Evolutionary conservation across 2,888 invertebrate genomes (phyloP).

Genomic region (Rambutsinella grinnellia): DNA sequence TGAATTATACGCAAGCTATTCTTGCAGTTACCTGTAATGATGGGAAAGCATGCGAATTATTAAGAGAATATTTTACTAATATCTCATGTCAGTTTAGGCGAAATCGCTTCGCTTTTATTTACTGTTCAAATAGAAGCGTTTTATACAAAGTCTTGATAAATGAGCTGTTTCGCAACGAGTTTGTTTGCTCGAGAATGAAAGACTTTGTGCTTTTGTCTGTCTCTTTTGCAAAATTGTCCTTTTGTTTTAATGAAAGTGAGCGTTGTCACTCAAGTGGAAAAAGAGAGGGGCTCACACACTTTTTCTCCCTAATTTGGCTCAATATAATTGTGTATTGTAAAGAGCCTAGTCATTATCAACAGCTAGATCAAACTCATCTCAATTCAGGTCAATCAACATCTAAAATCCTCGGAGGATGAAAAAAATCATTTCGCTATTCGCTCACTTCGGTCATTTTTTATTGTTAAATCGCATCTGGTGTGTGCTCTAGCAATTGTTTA

Average conservation of each 20-base stretch:
- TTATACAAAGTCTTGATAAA: no score
- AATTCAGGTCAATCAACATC: slow-evolving; percentile 46
- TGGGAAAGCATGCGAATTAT: slow-evolving; percentile 19
- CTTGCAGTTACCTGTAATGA: slow-evolving; percentile 14
- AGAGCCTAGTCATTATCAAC: slow-evolving; percentile 4
- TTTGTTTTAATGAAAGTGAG: slow-evolving; percentile 18
- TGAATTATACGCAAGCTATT: slow-evolving; percentile 1
- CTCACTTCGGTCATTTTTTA: not conserved
- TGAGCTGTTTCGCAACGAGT: no score
- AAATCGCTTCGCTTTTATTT: no score
- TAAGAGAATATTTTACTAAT: no score
- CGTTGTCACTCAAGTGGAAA: slow-evolving; percentile 11
- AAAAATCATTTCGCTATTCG: not conserved
- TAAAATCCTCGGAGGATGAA: not conserved
- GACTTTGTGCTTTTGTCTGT: not conserved
- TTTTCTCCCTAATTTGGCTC: slow-evolving; percentile 39
- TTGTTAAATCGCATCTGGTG: not conserved
- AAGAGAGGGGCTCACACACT: not conserved
- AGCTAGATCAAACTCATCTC: slow-evolving; percentile 10
- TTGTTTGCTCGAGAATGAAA: no score
- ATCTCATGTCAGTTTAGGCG: no score
- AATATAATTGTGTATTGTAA: slow-evolving; percentile 6
- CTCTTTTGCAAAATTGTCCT: slow-evolving; percentile 1
- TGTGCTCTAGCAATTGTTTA: not conserved
- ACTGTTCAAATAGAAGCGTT: no score